Conservation (phyloP, 23 tunicate genomes). For the Trididemnum nubilum region DNA sequence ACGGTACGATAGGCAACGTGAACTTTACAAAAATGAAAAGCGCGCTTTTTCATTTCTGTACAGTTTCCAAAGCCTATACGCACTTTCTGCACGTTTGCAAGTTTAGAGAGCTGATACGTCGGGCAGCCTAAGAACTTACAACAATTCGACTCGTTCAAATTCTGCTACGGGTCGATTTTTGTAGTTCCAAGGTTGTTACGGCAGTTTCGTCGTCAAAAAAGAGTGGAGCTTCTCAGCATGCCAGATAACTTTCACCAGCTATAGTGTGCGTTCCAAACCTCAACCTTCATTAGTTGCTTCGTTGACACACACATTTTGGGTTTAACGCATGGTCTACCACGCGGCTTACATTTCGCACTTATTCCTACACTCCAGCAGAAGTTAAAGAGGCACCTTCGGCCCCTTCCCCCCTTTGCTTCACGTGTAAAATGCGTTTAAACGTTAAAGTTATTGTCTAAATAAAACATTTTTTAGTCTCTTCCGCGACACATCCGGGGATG, state of each 20-base stretch:
- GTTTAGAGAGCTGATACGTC: not conserved
- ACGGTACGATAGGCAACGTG: not conserved
- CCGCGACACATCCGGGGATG: too few relatives aligned
- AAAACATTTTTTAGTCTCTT: too few relatives aligned
- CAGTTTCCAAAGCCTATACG: not conserved
- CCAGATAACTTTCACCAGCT: not conserved
- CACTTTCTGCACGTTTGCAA: not conserved
- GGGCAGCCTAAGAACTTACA: slow-evolving; percentile 23
- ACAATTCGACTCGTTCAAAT: not conserved
- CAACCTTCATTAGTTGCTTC: too few relatives aligned
- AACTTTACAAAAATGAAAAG: slow-evolving; percentile 21
- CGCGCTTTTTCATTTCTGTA: slow-evolving; percentile 13
- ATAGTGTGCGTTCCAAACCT: too few relatives aligned
- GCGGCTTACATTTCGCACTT: too few relatives aligned
- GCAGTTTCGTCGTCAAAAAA: not conserved
- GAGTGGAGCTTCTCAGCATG: not conserved
- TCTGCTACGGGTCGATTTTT: not conserved
- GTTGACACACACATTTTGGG: too few relatives aligned
- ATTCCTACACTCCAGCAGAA: too few relatives aligned
- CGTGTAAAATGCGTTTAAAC: too few relatives aligned
- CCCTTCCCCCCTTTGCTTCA: too few relatives aligned
- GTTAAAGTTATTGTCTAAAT: too few relatives aligned
- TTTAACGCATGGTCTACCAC: too few relatives aligned
- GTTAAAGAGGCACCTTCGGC: too few relatives aligned
- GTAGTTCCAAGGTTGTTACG: slow-evolving; percentile 1